phyloP scores from a whole-genome alignment of 2,888 invertebrate species.

The Drosophila flavopinicola region DNA sequence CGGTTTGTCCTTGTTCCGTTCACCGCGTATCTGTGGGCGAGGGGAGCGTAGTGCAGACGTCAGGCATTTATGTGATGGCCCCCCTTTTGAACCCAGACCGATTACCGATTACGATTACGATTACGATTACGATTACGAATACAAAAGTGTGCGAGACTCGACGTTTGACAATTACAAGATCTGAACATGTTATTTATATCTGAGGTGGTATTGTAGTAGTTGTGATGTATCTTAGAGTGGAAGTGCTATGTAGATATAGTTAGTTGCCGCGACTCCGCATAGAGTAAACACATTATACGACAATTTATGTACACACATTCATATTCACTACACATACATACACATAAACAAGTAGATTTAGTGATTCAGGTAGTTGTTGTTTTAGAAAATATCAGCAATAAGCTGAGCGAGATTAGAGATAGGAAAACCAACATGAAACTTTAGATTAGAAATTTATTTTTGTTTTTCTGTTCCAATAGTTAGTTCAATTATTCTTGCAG shows the following conservation, averaged over 20 bases:
- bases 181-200: slow-evolving; percentile 16
- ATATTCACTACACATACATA: not conserved
- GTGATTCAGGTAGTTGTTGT: not conserved
- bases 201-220: slow-evolving; percentile 8
- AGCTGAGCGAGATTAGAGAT: not conserved
- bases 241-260: slow-evolving; percentile 14
- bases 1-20: slow-evolving; percentile 92
- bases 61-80: slow-evolving; percentile 40
- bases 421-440: not conserved
- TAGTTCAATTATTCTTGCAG: too few species aligned
- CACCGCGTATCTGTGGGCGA: slow-evolving; percentile 82
- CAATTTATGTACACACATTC: slow-evolving; percentile 25
- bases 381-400: slow-evolving; percentile 7
- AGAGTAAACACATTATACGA: slow-evolving; percentile 13
- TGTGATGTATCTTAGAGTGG: slow-evolving; percentile 7
- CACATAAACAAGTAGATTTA: not conserved
- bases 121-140: slow-evolving; percentile 36
- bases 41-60: slow-evolving; percentile 60
- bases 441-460: not conserved
- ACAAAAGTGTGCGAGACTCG: slow-evolving; percentile 34
- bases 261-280: slow-evolving; percentile 26
- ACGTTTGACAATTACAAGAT: slow-evolving; percentile 45
- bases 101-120: slow-evolving; percentile 31
- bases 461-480: too few species aligned
- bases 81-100: slow-evolving; percentile 17